Evolutionary conservation across 2,797 vertebrate genomes (phyloP), one percentile per base, ranked within the genome.

Genomic region (Hoplostethus atlanticus): DNA sequence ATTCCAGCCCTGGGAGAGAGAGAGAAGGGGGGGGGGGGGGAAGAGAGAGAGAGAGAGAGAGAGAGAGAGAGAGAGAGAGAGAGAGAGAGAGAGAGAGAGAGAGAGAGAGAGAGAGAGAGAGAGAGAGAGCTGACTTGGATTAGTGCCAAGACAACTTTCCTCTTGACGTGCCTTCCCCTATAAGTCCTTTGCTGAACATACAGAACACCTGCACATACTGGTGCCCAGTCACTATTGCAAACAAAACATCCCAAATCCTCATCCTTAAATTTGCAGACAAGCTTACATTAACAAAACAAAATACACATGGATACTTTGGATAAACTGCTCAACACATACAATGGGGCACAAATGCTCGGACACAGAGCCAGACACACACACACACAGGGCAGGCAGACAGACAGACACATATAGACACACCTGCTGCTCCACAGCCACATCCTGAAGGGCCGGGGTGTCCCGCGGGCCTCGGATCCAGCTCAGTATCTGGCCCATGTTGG

Each of bases 401-500:
- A 56, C 10, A 81, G 17, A 67, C 38, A 77, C 46, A 25, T 48
- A 17, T 5, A 42, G 60, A 91, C 91, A 90, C 77, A 95, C 94
- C 93, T 95, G 92, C 80, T 93, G 81, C 76, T 95, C 94, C 81
- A 94, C 92, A 8, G 94, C 31, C 74, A 92, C 89, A 83, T 94
- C 92, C 76, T 91, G 90, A 77, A 94, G 83, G 16, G 53, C 76
- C 50, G 83, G 68, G 56, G 48, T 12, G 46, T 95, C 92, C 73
- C 64, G 83, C 8, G 92, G 84, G 61, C 94, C 91, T 82, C 93
- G 89, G 81, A 95, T 90, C 93, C 92, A 94, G 91, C 84, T 95
- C 68, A 95, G 44, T 64, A 95, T 72, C 84, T 95, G 93, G 74
- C 94, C 94, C 94, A 95, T 95, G 84, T 88, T 88, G 73, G 79